A percentile compares a stretch with the other conserved stretches of the same genome.
Evolutionary conservation across 1,140 invertebrate species (phyloP).

Genomic region (Drosophila bifasciata): DNA sequence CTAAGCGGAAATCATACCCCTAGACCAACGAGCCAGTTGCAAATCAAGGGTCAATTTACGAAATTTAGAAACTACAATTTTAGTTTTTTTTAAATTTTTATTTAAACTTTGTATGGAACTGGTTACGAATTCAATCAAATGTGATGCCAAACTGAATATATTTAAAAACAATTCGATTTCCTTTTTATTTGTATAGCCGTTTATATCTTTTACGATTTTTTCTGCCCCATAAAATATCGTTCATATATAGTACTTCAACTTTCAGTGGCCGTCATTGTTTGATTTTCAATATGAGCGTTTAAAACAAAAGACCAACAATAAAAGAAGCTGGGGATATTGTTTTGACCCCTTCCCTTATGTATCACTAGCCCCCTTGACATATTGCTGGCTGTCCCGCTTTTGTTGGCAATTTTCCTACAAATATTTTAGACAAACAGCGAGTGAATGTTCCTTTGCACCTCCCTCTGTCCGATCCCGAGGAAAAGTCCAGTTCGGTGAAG

Average conservation of each 20-base stretch:
- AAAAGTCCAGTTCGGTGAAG: constrained; percentile 41
- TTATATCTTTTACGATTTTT: constrained; percentile 7
- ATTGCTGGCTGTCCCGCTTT: constrained; percentile 48
- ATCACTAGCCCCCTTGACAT: constrained; percentile 4
- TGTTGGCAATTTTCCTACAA: constrained; percentile 75
- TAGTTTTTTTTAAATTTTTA: too few relatives aligned
- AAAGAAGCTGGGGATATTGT: constrained; percentile 40
- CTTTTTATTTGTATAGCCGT: constrained; percentile 22
- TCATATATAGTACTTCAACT: constrained; percentile 57
- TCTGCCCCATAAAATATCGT: constrained; percentile 69
- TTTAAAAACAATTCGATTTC: constrained; percentile 21
- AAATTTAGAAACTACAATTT: too few relatives aligned
- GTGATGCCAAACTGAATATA: constrained; percentile 16
- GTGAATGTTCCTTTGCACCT: constrained; percentile 25
- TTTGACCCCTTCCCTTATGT: neutral
- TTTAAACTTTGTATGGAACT: constrained; percentile 10
- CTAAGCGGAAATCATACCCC: constrained; percentile 88
- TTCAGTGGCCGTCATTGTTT: constrained; percentile 46
- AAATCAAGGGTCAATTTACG: too few relatives aligned
- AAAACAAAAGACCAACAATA: constrained; percentile 40
- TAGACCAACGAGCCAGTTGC: constrained; percentile 86
- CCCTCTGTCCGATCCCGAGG: constrained; percentile 14
- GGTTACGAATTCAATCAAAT: constrained; percentile 14
- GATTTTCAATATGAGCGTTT: constrained; percentile 50
- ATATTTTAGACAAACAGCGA: constrained; percentile 72